Conservation (phyloP, 2,797 vertebrate genomes). For the Fundulus diaphanus region DNA sequence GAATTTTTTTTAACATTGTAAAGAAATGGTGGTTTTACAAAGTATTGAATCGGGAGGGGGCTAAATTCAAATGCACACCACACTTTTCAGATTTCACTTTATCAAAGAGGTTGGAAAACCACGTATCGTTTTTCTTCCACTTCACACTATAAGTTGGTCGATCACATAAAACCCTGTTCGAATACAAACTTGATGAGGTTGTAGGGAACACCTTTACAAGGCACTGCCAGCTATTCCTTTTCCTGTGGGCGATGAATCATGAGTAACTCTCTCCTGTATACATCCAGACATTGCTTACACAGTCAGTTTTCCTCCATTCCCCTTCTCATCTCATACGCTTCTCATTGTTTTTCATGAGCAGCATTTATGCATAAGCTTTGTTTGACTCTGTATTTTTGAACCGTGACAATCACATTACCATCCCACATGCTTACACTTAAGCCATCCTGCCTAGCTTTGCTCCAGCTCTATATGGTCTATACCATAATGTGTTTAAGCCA, state of each 20-base stretch:
- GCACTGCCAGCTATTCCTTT: conserved; percentile 7
- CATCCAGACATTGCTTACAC: conserved; percentile 8
- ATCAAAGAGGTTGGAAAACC: neutral
- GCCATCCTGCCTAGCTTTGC: conserved; percentile 51
- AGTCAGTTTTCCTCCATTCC: conserved; percentile 16
- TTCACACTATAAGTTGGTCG: no score
- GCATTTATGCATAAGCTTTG: conserved; percentile 47
- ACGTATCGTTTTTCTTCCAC: neutral
- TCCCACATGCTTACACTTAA: conserved; percentile 60
- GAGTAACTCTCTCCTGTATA: conserved; percentile 14
- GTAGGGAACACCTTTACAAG: neutral
- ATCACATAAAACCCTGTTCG: neutral
- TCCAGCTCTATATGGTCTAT: conserved; percentile 44
- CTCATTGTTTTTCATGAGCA: conserved; percentile 28
- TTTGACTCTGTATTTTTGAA: conserved; percentile 62
- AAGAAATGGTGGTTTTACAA: neutral
- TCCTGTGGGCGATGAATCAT: conserved; percentile 30
- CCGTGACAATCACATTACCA: conserved; percentile 66
- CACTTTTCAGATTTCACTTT: neutral
- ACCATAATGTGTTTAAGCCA: conserved; percentile 47
- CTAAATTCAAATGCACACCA: neutral
- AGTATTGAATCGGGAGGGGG: neutral
- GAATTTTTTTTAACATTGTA: no score
- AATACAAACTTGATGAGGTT: neutral
- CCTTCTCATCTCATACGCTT: conserved; percentile 26